phyloP scores from a whole-genome alignment of 2,797 vertebrate species.

The Bradypodion ventrale region DNA sequence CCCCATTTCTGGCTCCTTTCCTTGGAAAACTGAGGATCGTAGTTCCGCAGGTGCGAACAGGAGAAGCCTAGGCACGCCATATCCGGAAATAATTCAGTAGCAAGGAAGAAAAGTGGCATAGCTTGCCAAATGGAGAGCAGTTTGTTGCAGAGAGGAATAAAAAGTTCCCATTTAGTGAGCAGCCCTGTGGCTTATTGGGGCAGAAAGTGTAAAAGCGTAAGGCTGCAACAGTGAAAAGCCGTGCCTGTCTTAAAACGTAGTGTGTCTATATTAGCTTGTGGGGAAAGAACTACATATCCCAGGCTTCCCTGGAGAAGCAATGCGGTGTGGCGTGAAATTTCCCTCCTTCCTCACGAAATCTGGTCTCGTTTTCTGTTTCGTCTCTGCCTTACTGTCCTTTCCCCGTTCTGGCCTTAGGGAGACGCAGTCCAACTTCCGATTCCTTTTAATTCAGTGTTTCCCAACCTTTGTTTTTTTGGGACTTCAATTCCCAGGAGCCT shows the following conservation, averaged over 20 bases:
- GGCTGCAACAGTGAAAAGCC: too few relatives aligned
- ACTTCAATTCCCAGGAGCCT: too few relatives aligned
- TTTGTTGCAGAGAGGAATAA: background rate
- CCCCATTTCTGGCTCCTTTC: too few relatives aligned
- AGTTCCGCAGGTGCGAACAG: background rate
- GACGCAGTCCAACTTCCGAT: too few relatives aligned
- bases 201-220: too few relatives aligned
- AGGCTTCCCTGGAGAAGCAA: background rate
- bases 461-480: too few relatives aligned
- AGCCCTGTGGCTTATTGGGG: too few relatives aligned
- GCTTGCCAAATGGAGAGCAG: too few relatives aligned
- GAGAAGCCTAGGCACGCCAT: background rate
- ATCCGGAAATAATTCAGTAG: background rate
- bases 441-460: too few relatives aligned
- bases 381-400: background rate
- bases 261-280: too few relatives aligned
- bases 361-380: background rate
- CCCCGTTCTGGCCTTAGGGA: constrained; percentile 5
- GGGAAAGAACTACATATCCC: background rate
- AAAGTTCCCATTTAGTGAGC: background rate
- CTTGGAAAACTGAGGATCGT: background rate
- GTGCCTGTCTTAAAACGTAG: background rate
- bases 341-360: too few relatives aligned
- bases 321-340: background rate
- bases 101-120: background rate